Base-by-base conservation (phyloP, 2,113 vertebrate genomes). In the Leiothrix lutea region DNA sequence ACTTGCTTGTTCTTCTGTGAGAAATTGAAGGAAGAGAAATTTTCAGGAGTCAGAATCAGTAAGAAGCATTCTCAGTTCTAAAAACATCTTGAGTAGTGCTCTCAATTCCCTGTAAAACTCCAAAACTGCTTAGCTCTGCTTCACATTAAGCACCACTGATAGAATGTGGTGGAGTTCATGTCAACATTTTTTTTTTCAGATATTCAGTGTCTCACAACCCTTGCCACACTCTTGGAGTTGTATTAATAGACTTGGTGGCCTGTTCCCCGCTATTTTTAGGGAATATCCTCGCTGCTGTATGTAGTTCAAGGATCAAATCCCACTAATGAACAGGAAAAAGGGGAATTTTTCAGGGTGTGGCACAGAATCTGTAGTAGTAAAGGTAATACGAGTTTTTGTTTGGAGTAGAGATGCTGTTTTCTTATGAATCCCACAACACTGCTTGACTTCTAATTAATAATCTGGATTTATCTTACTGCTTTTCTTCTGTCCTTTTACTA, bases 71-170 rank as follows among this genome's bases (percentile, higher is more conserved):
- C 26, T 72, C 7, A 8, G 11, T 23, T 72, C 67, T 80, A 29
- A 72, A 88, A 80, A 9, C 35, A 19, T 73, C 42, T 73, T 33
- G 54, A 82, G 58, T 42, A 23, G 14, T 3, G 2, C 44, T 65
- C 29, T 77, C 7, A 45, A 12, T 4, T 70, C n/a, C 9, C 10
- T 80, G 75, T 51, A 53, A 54, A 66, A 88, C 70, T 44, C 11
- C 9, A 26, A 36, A 82, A 14, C n/a, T 29, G 25, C 36, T 60
- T n/a, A 56, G 40, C 67, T 86, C 14, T 40, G 36, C n/a, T 69
- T 83, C 10, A 9, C 0, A 0, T 23, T 24, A 36, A 44, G 20
- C 0, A 2, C 45, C 0, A 0, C 19, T 74, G 85, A 51, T 67
- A 8, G 0, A 11, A 16, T 72, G 82, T 16, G 31, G 21, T 60